Conservation (phyloP, 2,888 invertebrate species). For the Tubulanus polymorphus region DNA sequence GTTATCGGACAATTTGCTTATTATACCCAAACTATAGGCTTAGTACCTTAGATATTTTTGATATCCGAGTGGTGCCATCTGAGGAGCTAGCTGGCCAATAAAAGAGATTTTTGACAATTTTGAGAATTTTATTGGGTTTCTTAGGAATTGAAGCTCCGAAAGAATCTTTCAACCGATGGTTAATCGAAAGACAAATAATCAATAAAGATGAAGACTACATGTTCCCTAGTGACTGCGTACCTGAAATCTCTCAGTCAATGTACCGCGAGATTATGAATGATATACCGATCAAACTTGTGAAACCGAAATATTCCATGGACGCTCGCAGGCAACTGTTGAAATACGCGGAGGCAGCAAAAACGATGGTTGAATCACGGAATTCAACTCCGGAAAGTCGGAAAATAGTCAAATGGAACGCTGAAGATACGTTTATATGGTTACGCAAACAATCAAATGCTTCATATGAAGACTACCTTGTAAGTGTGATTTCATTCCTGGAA, state of each 20-base stretch:
- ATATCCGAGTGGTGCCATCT: no score
- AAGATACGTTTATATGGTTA: conserved; percentile 95
- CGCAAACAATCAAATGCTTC: conserved; percentile 82
- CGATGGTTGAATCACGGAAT: conserved; percentile 85
- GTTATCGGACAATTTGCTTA: no score
- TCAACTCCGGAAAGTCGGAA: conserved; percentile 90
- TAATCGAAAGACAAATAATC: conserved; percentile 89
- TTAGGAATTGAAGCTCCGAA: conserved; percentile 84
- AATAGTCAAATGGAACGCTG: conserved; percentile 97
- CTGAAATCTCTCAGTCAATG: conserved; percentile 91
- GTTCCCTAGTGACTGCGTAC: conserved; percentile 84
- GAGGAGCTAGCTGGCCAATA: no score
- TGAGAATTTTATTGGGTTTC: conserved; percentile 8
- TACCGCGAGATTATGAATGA: conserved; percentile 97
- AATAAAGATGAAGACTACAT: conserved; percentile 87
- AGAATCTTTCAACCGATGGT: conserved; percentile 92
- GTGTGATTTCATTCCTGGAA: conserved; percentile 11
- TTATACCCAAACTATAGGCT: no score
- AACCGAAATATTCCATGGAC: conserved; percentile 92
- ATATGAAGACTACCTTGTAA: conserved; percentile 51
- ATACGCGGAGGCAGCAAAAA: conserved; percentile 95
- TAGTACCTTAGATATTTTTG: no score
- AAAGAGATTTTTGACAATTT: background rate
- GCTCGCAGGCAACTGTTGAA: conserved; percentile 88
- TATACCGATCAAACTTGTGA: conserved; percentile 91